phyloP scores from a whole-genome alignment of 2,797 vertebrate genomes.

The Poeciliopsis gracilis region DNA sequence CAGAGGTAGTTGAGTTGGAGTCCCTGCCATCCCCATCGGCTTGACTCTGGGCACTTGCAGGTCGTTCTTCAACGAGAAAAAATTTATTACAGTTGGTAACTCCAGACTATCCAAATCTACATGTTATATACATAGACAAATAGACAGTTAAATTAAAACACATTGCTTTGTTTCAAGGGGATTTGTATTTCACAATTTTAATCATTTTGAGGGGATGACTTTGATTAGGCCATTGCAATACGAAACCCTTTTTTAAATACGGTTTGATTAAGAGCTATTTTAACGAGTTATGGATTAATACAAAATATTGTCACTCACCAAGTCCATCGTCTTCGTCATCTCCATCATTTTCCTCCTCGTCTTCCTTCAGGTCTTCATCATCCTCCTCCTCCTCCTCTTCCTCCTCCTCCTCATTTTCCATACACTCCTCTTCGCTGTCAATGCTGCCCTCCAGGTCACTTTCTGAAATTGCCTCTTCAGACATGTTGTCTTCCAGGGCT shows the following conservation, averaged over 20 bases:
- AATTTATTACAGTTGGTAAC: slow-evolving; percentile 1
- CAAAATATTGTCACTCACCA: slow-evolving; percentile 61
- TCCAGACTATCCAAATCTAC: neutral
- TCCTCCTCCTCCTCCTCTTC: slow-evolving; percentile 77
- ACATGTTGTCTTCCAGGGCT: slow-evolving; percentile 92
- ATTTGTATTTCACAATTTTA: neutral
- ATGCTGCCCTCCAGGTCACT: slow-evolving; percentile 96
- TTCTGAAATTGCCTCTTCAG: slow-evolving; percentile 97
- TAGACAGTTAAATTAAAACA: neutral
- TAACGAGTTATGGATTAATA: neutral
- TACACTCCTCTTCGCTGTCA: slow-evolving; percentile 82
- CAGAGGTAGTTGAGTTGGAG: slow-evolving; percentile 92
- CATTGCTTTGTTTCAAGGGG: neutral
- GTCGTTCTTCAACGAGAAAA: slow-evolving; percentile 79
- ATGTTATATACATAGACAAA: neutral
- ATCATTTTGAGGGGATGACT: neutral
- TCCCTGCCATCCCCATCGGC: slow-evolving; percentile 81
- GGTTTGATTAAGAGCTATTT: neutral
- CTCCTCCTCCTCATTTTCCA: slow-evolving; percentile 78
- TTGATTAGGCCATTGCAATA: neutral
- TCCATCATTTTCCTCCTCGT: slow-evolving; percentile 74
- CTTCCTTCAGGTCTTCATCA: slow-evolving; percentile 69
- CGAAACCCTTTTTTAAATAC: neutral
- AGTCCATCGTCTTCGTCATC: slow-evolving; percentile 77
- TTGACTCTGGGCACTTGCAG: slow-evolving; percentile 81